Percentiles rank a stretch among this genome's conserved stretches.
Conservation (phyloP, 2,888 invertebrate species). For the Philaethria dido region DNA sequence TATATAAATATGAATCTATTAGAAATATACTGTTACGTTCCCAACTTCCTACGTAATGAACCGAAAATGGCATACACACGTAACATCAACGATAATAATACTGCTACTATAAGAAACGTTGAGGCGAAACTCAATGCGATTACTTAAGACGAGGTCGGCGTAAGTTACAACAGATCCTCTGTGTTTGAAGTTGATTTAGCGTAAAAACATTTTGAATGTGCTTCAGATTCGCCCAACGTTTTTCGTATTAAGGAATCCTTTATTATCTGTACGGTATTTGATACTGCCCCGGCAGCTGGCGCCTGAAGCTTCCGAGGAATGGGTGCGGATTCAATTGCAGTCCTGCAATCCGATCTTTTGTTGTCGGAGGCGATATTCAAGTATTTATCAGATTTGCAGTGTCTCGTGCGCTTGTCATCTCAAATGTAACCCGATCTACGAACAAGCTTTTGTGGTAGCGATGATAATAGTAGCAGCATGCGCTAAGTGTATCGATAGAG, state of each 20-base stretch:
- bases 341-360: conserved; percentile 76
- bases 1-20: background rate
- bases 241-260: conserved; percentile 75
- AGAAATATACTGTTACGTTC: conserved; percentile 27
- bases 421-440: conserved; percentile 65
- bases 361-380: conserved; percentile 74
- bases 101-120: conserved; percentile 46
- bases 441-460: conserved; percentile 70
- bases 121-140: conserved; percentile 62
- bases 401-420: conserved; percentile 76
- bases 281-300: conserved; percentile 76
- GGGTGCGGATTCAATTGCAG: conserved; percentile 63
- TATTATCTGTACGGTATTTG: conserved; percentile 70
- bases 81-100: conserved; percentile 37
- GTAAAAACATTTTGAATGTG: conserved; percentile 72
- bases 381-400: conserved; percentile 68
- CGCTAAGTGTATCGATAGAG: conserved; percentile 55
- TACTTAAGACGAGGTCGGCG: conserved; percentile 63
- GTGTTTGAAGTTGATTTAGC: conserved; percentile 77
- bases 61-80: conserved; percentile 39
- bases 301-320: conserved; percentile 78
- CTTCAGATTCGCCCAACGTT: conserved; percentile 66
- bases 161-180: conserved; percentile 68
- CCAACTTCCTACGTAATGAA: conserved; percentile 36
- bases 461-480: conserved; percentile 64